These are phyloP conservation scores for Dinomys branickii DNA, from an alignment of 2,113 vertebrate genomes.

Conservation along the genomic window DNA sequence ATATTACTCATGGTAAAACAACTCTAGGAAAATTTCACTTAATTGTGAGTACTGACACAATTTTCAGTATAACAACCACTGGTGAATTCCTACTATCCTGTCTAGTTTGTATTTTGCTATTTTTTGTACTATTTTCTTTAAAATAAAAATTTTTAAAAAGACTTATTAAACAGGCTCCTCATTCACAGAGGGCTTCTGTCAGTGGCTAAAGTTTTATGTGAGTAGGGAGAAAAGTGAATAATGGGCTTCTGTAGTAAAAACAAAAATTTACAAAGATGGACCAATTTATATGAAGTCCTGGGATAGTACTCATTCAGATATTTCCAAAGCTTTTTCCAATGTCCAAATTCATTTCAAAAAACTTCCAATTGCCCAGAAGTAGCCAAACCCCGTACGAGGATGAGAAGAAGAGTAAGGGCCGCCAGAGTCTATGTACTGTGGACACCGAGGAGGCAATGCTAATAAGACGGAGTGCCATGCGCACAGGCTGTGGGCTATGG, in stretches of 20 bases:
- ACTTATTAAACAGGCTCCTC: not conserved
- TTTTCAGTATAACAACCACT: no score
- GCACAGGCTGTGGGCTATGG: not conserved
- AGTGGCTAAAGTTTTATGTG: not conserved
- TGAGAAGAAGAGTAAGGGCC: not conserved
- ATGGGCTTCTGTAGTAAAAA: slow-evolving; percentile 25
- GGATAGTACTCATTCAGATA: not conserved
- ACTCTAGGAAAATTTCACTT: slow-evolving; percentile 4
- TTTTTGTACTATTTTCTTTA: no score
- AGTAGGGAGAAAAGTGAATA: slow-evolving; percentile 24
- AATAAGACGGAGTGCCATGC: not conserved
- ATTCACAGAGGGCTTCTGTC: slow-evolving; percentile 12
- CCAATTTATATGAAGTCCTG: not conserved
- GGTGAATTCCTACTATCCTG: no score
- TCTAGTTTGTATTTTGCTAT: no score
- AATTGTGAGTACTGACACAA: not conserved
- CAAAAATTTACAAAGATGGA: not conserved
- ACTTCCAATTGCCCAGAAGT: slow-evolving; percentile 20
- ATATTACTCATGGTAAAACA: slow-evolving; percentile 14
- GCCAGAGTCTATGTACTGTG: not conserved
- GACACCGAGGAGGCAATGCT: not conserved
- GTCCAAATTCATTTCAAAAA: slow-evolving; percentile 33
- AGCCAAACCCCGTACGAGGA: not conserved
- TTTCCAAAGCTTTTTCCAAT: not conserved
- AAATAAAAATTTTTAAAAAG: no score